Evolutionary conservation across 2,113 vertebrate genomes (phyloP).

Genomic region (Neogobius melanostomus): DNA sequence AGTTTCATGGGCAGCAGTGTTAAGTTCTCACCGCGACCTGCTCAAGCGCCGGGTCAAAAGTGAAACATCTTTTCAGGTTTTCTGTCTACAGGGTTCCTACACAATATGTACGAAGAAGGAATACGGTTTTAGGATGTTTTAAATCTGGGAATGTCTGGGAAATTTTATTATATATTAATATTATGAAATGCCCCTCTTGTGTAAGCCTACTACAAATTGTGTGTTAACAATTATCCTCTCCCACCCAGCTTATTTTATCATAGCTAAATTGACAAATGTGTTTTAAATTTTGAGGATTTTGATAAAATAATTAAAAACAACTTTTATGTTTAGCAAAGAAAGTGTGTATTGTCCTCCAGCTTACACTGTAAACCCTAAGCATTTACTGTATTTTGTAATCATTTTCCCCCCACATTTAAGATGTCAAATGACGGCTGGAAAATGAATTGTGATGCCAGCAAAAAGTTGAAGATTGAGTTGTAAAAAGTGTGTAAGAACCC

Average conservation of each 20-base stretch:
- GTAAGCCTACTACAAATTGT: background rate
- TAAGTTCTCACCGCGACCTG: constrained; percentile 79
- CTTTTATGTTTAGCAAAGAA: background rate
- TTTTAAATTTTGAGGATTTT: background rate
- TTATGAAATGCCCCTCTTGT: background rate
- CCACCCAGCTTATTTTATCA: background rate
- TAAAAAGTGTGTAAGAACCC: constrained; percentile 9
- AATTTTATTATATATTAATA: no score
- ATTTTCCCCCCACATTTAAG: background rate
- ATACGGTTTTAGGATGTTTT: background rate
- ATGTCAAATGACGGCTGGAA: background rate
- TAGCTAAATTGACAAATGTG: background rate
- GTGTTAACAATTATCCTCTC: background rate
- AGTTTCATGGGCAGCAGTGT: constrained; percentile 84
- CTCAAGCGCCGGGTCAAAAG: constrained; percentile 85
- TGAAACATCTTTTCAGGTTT: constrained; percentile 89
- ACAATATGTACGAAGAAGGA: constrained; percentile 2
- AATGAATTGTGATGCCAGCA: background rate
- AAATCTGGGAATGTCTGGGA: constrained; percentile 2
- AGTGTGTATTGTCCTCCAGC: background rate
- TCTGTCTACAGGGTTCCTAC: constrained; percentile 37
- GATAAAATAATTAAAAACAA: background rate
- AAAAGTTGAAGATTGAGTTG: background rate
- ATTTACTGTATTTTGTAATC: background rate
- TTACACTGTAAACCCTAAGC: background rate